A percentile compares a stretch with the other conserved stretches of the same genome.
These are phyloP conservation scores for Nomada flava DNA, from an alignment of 2,888 invertebrate genomes.

Conservation along the genomic window DNA sequence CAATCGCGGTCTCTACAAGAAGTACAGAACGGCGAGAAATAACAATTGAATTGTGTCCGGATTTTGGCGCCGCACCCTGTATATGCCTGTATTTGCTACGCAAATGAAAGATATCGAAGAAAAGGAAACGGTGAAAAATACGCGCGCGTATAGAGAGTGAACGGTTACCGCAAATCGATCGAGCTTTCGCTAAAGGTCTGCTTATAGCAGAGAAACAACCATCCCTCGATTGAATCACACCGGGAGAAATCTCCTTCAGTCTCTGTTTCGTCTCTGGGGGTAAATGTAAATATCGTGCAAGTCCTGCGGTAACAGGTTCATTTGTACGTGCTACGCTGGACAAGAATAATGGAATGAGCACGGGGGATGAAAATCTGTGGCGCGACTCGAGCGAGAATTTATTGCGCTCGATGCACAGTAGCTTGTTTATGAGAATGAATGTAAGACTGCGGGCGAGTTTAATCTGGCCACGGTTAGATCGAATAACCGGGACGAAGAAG, in stretches of 20 bases:
- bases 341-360: constrained; percentile 34
- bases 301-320: constrained; percentile 38
- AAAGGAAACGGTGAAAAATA: constrained; percentile 54
- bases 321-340: constrained; percentile 34
- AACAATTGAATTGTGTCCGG: too few relatives aligned
- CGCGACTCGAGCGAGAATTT: constrained; percentile 18
- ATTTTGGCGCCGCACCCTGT: too few relatives aligned
- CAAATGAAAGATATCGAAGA: constrained; percentile 31
- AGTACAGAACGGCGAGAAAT: too few relatives aligned
- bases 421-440: constrained; percentile 41
- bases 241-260: constrained; percentile 32
- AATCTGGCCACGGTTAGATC: constrained; percentile 7
- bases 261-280: constrained; percentile 27
- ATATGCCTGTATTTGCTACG: constrained; percentile 23
- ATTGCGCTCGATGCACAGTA: constrained; percentile 14
- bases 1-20: too few relatives aligned
- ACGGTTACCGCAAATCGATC: constrained; percentile 58
- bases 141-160: constrained; percentile 42
- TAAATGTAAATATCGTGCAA: constrained; percentile 42
- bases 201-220: constrained; percentile 42
- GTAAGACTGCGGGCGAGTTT: constrained; percentile 17
- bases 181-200: constrained; percentile 52
- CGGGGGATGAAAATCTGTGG: constrained; percentile 26
- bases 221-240: constrained; percentile 16
- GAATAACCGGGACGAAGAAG: background rate